A percentile compares a stretch with the other conserved stretches of the same genome.
phyloP scores from a whole-genome alignment of 2,888 invertebrate genomes.

The Slavum lentiscoides region DNA sequence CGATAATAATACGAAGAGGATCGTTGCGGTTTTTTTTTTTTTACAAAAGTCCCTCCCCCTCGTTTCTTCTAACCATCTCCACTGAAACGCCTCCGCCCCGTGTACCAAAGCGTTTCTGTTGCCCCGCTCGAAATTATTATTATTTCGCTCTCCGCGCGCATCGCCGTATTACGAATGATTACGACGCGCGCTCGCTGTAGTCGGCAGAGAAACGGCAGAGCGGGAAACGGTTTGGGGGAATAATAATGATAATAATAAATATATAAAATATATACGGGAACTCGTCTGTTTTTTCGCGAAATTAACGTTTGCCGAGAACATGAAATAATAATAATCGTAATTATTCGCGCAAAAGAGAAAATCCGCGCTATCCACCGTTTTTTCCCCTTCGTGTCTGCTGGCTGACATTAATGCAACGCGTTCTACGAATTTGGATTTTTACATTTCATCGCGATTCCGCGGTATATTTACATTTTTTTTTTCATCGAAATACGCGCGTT shows the following conservation, averaged over 20 bases:
- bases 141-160: neutral
- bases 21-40: neutral
- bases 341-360: conserved; percentile 13
- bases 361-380: neutral
- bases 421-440: neutral
- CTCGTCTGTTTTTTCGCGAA: neutral
- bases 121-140: conserved; percentile 6
- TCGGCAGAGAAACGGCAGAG: no score
- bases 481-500: no score
- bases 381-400: neutral
- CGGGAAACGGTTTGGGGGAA: neutral
- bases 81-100: neutral
- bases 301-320: conserved; percentile 12
- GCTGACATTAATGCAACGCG: no score
- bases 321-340: neutral
- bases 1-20: no score
- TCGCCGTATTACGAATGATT: neutral
- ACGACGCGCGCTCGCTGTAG: neutral
- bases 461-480: neutral
- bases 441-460: conserved; percentile 8
- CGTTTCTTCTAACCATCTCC: neutral
- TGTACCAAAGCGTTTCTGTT: neutral
- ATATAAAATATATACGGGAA: neutral
- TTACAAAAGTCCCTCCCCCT: neutral
- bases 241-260: neutral